Evolutionary conservation across 2,888 invertebrate genomes (phyloP).

Genomic region (Coenonympha glycerion): DNA sequence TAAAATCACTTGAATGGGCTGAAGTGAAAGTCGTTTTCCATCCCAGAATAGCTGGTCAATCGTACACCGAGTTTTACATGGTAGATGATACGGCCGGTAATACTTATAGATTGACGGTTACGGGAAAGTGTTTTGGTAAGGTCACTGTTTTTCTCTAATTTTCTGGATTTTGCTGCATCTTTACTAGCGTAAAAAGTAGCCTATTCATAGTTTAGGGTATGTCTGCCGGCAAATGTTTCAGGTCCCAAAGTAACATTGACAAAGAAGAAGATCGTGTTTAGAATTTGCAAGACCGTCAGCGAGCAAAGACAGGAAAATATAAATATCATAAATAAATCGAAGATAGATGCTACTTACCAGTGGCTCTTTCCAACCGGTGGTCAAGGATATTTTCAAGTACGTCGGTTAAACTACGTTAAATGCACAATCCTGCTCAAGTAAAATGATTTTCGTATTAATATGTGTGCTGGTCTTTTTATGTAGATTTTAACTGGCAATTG

Average conservation of each 20-base stretch:
- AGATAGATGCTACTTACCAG: conserved; percentile 63
- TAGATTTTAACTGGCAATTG: conserved; percentile 65
- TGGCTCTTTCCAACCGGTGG: conserved; percentile 60
- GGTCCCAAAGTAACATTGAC: conserved; percentile 55
- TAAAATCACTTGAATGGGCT: conserved; percentile 44
- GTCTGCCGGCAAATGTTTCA: too few species aligned
- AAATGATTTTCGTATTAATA: too few species aligned
- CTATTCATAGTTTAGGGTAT: too few species aligned
- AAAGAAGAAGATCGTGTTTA: conserved; percentile 48
- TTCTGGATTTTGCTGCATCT: neutral
- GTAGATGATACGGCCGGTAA: conserved; percentile 55
- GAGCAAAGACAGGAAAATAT: conserved; percentile 52
- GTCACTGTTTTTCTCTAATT: neutral
- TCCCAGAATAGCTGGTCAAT: conserved; percentile 53
- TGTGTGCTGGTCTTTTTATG: neutral
- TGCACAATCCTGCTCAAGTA: too few species aligned
- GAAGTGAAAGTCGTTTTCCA: conserved; percentile 49
- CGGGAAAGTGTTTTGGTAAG: conserved; percentile 60
- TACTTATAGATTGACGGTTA: conserved; percentile 51
- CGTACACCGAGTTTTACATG: conserved; percentile 62
- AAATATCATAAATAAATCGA: conserved; percentile 53
- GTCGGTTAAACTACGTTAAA: too few species aligned
- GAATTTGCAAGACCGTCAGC: conserved; percentile 51
- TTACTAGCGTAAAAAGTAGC: too few species aligned
- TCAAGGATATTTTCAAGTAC: conserved; percentile 64